Percentiles rank a stretch among this genome's conserved stretches.
These are phyloP conservation scores for Eurois occulta DNA, from an alignment of 2,888 invertebrate genomes.

Conservation along the genomic window DNA sequence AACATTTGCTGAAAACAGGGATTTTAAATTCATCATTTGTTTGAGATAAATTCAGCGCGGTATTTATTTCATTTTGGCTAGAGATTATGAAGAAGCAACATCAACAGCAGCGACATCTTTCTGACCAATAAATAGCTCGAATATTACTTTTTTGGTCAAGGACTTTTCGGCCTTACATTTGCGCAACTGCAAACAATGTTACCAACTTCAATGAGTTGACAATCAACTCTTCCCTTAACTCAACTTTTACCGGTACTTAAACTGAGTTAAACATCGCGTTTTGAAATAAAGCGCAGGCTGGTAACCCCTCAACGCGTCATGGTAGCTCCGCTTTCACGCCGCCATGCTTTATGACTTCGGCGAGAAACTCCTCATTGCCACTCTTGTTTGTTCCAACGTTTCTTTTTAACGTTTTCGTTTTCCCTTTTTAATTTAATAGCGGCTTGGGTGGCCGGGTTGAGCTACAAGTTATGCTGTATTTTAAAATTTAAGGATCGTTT, in stretches of 20 bases:
- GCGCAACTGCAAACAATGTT: background rate
- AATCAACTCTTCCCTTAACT: background rate
- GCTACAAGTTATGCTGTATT: slow-evolving; percentile 7
- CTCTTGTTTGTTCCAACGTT: slow-evolving; percentile 49
- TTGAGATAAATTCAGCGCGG: no score
- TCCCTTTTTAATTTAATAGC: slow-evolving; percentile 50
- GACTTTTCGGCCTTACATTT: background rate
- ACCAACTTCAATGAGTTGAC: background rate
- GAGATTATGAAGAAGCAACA: background rate
- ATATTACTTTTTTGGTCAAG: background rate
- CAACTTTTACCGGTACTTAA: slow-evolving; percentile 27
- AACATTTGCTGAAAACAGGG: background rate
- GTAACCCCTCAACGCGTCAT: slow-evolving; percentile 49
- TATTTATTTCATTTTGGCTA: no score
- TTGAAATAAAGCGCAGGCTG: slow-evolving; percentile 41
- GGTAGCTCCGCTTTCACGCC: slow-evolving; percentile 57
- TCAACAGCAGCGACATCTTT: background rate
- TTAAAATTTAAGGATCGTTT: slow-evolving; percentile 23
- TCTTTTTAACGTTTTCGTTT: slow-evolving; percentile 55
- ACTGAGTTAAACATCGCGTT: slow-evolving; percentile 11
- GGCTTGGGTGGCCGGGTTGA: slow-evolving; percentile 25
- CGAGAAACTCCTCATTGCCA: slow-evolving; percentile 57
- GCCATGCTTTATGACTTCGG: slow-evolving; percentile 62
- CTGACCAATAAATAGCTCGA: background rate
- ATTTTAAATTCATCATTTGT: background rate